Base-by-base conservation (phyloP, 2,888 invertebrate genomes). In the Zonitis immaculata region DNA sequence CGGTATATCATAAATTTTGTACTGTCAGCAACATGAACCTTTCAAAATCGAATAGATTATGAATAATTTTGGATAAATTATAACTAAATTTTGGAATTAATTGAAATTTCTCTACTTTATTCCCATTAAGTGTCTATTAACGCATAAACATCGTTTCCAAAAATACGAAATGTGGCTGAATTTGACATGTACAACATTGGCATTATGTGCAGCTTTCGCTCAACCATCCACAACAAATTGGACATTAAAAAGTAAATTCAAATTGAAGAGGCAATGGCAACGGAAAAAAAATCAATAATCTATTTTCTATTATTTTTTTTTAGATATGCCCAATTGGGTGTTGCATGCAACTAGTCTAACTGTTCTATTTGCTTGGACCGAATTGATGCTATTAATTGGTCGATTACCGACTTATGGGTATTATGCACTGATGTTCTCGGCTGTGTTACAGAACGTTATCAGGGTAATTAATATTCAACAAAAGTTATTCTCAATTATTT, bases 341-440 rank as follows among this genome's bases (percentile, higher is more conserved):
- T 60, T 77, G 54, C 78, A 77, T 59, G 65, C 73, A 30, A 69
- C 74, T 54, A 76, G 78, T 64, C 61, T 78, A 50, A 71, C 76
- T 22, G 72, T 81, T 52, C 67, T 81, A 46, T 67, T 80, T 47
- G 76, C 78, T 4, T 82, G 81, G 82, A 73, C 77, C 27, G 77
- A 81, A 69, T 69, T 80, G 62, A 79, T 82, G 78, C 66, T 80
- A 44, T 68, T 81, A 59, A 73, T 80, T 59, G 81, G 80, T 35
- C 70, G 80, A 51, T 76, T 82, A 52, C 82, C 82, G 49, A 73
- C 73, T 18, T 78, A 78, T 62, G 82, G 81, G 45, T 76, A 80
- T 62, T 81, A 82, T 65, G 78, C 81, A 20, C 76, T 81, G 44
- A 80, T 81, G 78, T 80, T 82, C 62, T 75, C 77, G 16, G 78